Base-by-base conservation (phyloP, 2,888 invertebrate genomes). In the Fragum sueziense region DNA sequence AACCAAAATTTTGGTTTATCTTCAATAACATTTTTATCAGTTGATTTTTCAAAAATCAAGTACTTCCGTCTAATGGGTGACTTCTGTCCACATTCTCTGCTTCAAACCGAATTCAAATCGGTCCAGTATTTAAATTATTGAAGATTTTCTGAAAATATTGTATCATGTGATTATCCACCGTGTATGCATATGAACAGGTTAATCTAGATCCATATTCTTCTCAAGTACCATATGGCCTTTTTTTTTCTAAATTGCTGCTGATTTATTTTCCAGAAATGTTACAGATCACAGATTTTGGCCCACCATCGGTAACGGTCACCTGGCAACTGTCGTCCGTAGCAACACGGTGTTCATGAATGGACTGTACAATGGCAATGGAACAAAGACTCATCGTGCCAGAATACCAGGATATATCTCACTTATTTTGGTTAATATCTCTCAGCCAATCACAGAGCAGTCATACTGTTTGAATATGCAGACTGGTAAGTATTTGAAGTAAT, bases 291-390 rank as follows among this genome's bases (percentile, higher is more conserved):
- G 71, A 51, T 65, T 80, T 37, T 80, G 78, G 79, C 87, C 87
- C 6, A 80, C 87, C 4, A 82, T 93, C 9, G 92, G 91, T 7
- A 93, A 93, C 78, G 93, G 93, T 68, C 90, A 92, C 76, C 68
- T 93, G 17, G 92, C 89, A 6, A 91, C 91, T 0, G 91, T 91
- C 14, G 85, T 91, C 17, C 85, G 88, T 47, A 87, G 88, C 59
- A 85, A 89, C 52, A 84, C 87, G 1, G 86, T 92, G 20, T 91
- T 86, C 80, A 89, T 92, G 90, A 91, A 91, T 80, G 92, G 93
- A 0, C 76, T 93, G 11, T 90, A 89, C 76, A 92, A 91, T 76
- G 93, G 93, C 0, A 76, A 84, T 3, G 80, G 81, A 9, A 83
- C 80, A 7, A 74, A 80, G 20, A 91, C 90, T 71, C 91, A 90